Conservation (phyloP, 2,888 invertebrate species). For the Phytoseiulus persimilis region DNA sequence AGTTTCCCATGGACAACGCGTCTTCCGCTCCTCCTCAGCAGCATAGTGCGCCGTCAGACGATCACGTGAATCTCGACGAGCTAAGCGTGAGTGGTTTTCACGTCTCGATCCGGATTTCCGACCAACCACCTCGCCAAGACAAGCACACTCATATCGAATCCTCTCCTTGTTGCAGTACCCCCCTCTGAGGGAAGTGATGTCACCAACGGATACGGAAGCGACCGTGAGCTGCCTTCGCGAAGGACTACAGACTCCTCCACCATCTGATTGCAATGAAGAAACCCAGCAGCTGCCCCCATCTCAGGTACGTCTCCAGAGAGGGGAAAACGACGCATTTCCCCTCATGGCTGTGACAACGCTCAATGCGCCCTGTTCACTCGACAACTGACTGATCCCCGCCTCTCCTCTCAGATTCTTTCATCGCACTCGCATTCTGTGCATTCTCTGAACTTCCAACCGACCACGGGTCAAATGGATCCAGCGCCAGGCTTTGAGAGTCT, state of each 20-base stretch:
- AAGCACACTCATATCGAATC: neutral
- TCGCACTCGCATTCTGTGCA: neutral
- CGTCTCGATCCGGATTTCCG: too few species aligned
- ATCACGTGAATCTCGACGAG: neutral
- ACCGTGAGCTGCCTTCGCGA: conserved; percentile 11
- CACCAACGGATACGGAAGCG: neutral
- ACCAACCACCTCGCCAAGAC: too few species aligned
- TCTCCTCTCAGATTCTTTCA: neutral
- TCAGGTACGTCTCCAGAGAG: neutral
- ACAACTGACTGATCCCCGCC: too few species aligned
- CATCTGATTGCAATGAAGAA: conserved; percentile 12
- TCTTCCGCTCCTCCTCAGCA: neutral
- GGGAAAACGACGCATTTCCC: too few species aligned
- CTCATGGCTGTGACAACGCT: too few species aligned
- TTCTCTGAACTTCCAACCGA: neutral
- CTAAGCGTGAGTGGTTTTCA: neutral
- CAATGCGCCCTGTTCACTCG: too few species aligned
- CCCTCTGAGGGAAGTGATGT: neutral
- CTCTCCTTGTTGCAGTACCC: neutral
- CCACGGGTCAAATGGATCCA: conserved; percentile 22
- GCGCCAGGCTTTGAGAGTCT: conserved; percentile 1
- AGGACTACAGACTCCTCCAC: conserved; percentile 32
- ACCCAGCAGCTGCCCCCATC: neutral
- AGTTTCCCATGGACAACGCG: neutral
- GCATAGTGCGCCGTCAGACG: neutral